Conservation (phyloP, 2,797 vertebrate species). For the Dermochelys coriacea region DNA sequence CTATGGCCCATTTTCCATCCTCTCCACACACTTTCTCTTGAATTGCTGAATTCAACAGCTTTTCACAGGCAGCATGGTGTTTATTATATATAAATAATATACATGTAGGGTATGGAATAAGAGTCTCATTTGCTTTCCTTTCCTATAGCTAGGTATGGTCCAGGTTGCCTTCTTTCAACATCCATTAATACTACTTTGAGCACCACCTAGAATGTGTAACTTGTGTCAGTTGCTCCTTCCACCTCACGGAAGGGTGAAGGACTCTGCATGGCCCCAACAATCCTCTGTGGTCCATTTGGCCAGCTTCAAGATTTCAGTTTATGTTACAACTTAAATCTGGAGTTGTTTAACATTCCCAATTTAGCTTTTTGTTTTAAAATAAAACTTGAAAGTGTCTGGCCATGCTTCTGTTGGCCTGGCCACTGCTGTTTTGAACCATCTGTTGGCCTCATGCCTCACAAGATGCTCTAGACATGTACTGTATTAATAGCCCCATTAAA, state of each 20-base stretch:
- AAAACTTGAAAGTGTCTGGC: conserved; percentile 39
- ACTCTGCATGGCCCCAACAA: background rate
- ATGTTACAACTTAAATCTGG: conserved; percentile 65
- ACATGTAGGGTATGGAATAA: background rate
- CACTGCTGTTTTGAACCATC: conserved; percentile 15
- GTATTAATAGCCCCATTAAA: conserved; percentile 39
- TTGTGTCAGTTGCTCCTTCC: background rate
- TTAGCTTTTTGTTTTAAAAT: background rate
- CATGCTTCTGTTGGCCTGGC: conserved; percentile 29
- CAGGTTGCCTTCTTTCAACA: background rate
- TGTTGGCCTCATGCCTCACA: conserved; percentile 14
- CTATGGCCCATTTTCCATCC: too few relatives aligned
- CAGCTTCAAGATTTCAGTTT: conserved; percentile 11
- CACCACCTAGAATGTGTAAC: background rate
- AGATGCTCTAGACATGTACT: background rate
- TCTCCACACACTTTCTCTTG: background rate
- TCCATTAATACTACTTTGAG: rapidly evolving
- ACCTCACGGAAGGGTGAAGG: background rate
- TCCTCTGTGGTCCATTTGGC: conserved; percentile 6
- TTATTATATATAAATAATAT: background rate
- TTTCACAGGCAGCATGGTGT: background rate
- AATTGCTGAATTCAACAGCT: background rate
- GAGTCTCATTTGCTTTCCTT: background rate
- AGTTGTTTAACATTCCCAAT: conserved; percentile 50
- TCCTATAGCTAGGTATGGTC: background rate